These are phyloP conservation scores for Tipula vernalis DNA, from an alignment of 2,888 invertebrate genomes.

Conservation along the genomic window DNA sequence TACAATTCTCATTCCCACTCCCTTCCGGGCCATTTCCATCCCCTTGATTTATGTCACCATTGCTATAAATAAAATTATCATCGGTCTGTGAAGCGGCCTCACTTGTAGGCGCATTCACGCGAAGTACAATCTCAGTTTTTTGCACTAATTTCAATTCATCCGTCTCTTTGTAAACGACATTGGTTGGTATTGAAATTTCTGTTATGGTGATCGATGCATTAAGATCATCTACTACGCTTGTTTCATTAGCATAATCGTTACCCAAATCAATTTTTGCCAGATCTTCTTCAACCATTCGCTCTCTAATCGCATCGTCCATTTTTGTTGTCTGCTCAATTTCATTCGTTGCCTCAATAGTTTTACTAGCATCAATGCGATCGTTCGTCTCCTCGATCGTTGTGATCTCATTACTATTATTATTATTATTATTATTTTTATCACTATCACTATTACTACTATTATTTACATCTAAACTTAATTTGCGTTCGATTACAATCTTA, in stretches of 20 bases:
- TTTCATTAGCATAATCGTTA: background rate
- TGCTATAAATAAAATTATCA: conserved; percentile 23
- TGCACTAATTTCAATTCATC: conserved; percentile 44
- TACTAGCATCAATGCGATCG: background rate
- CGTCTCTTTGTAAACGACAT: conserved; percentile 17
- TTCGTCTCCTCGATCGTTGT: background rate
- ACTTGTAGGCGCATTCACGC: conserved; percentile 39
- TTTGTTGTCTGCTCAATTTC: background rate
- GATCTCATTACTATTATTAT: background rate
- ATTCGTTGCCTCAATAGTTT: background rate
- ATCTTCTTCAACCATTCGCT: background rate
- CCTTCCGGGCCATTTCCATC: background rate
- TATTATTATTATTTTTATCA: conserved; percentile 4
- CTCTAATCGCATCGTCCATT: background rate
- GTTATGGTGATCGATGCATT: background rate
- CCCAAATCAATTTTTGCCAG: background rate
- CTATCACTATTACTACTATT: background rate
- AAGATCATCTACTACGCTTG: background rate
- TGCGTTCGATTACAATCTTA: background rate
- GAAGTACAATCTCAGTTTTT: conserved; percentile 47
- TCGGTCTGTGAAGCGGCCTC: conserved; percentile 50
- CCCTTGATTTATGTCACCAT: background rate
- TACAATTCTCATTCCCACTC: background rate
- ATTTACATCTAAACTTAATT: conserved; percentile 6
- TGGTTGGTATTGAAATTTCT: background rate